phyloP scores from a whole-genome alignment of 2,888 invertebrate species.

The Tetranychus truncatus region DNA sequence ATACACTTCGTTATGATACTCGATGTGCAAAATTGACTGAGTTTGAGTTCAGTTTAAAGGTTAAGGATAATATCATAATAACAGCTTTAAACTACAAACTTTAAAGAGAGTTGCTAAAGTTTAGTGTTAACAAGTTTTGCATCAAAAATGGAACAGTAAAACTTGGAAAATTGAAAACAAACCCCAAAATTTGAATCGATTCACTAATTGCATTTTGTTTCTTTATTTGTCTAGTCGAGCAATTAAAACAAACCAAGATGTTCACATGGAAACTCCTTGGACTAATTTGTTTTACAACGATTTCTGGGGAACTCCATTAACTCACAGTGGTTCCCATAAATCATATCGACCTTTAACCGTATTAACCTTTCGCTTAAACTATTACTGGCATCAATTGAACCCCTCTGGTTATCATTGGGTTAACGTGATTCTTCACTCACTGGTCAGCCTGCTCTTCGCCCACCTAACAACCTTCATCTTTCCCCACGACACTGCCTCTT shows the following conservation, averaged over 20 bases:
- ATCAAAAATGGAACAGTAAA: background rate
- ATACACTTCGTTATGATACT: too few relatives aligned
- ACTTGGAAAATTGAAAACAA: too few relatives aligned
- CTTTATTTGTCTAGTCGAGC: constrained; percentile 53
- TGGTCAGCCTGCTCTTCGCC: constrained; percentile 64
- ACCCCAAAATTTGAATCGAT: background rate
- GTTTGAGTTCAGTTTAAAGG: too few relatives aligned
- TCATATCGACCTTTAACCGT: constrained; percentile 85
- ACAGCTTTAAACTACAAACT: too few relatives aligned
- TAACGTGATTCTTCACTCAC: constrained; percentile 65
- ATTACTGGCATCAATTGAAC: constrained; percentile 47
- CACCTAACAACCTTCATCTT: constrained; percentile 46
- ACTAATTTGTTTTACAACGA: constrained; percentile 67
- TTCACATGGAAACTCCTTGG: constrained; percentile 64
- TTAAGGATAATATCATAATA: too few relatives aligned
- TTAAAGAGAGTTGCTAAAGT: too few relatives aligned
- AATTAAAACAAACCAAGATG: constrained; percentile 79
- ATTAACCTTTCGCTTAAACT: constrained; percentile 65
- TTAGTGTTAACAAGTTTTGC: too few relatives aligned
- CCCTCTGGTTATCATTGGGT: constrained; percentile 68
- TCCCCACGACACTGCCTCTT: constrained; percentile 20
- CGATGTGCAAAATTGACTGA: too few relatives aligned
- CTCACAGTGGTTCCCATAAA: constrained; percentile 82
- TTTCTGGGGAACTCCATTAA: constrained; percentile 92
- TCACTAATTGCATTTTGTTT: background rate